Conservation (phyloP, 1,140 invertebrate species). For the Leucophenga varia region DNA sequence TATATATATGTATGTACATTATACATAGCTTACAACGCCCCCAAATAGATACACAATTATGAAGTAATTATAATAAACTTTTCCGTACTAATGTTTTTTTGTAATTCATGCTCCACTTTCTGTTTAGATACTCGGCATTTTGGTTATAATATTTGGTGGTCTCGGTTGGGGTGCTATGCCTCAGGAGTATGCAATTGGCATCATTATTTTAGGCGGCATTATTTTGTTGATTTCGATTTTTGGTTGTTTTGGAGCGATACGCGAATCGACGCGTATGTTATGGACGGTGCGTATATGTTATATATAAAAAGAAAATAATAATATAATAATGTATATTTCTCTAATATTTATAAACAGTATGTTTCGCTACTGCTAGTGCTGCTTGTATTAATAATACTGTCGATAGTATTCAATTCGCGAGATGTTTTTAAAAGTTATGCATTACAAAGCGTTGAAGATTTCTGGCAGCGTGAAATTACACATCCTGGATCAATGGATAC, state of each 20-base stretch:
- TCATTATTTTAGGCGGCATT: slow-evolving; percentile 71
- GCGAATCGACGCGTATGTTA: slow-evolving; percentile 79
- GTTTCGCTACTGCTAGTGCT: slow-evolving; percentile 31
- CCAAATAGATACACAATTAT: too few relatives aligned
- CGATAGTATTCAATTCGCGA: slow-evolving; percentile 26
- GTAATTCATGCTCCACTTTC: too few relatives aligned
- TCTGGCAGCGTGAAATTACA: slow-evolving; percentile 33
- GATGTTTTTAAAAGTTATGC: slow-evolving; percentile 43
- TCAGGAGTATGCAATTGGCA: slow-evolving; percentile 57
- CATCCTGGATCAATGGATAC: slow-evolving; percentile 39
- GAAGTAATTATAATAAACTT: too few relatives aligned
- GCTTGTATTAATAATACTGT: slow-evolving; percentile 28
- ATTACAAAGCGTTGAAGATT: slow-evolving; percentile 27
- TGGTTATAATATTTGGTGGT: slow-evolving; percentile 37
- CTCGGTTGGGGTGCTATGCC: slow-evolving; percentile 58
- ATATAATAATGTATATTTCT: not conserved
- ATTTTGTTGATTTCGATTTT: slow-evolving; percentile 78
- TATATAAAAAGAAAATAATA: not conserved
- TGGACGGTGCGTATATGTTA: slow-evolving; percentile 64
- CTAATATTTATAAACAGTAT: slow-evolving; percentile 30
- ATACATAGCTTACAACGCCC: too few relatives aligned
- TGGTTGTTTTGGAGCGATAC: slow-evolving; percentile 80
- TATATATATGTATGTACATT: too few relatives aligned
- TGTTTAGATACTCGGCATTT: slow-evolving; percentile 40
- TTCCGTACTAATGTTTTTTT: too few relatives aligned